Conservation (phyloP, 2,797 vertebrate genomes). For the Muraenolepis orangiensis region DNA sequence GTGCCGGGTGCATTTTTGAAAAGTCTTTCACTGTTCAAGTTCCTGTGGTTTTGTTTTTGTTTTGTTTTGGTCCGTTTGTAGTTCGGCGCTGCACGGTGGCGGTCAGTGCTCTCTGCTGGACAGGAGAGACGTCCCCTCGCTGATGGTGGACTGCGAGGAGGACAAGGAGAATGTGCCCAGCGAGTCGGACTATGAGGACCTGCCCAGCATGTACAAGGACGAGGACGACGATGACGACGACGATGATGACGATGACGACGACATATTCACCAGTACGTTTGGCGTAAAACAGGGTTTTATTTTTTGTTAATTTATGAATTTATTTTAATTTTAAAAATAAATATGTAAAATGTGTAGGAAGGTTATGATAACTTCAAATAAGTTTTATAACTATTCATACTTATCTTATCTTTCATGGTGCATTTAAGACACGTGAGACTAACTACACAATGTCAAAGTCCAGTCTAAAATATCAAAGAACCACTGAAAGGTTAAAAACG, state of each 20-base stretch:
- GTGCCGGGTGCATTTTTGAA: not conserved
- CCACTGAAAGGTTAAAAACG: not conserved
- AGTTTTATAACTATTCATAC: too few species aligned
- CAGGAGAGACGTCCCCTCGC: conserved; percentile 88
- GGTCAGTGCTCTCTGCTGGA: conserved; percentile 82
- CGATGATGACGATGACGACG: conserved; percentile 83
- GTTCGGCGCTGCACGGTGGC: conserved; percentile 80
- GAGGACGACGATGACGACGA: conserved; percentile 89
- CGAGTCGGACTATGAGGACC: conserved; percentile 90
- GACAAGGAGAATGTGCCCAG: conserved; percentile 99
- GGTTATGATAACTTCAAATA: not conserved
- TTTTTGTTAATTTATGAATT: not conserved
- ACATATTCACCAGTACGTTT: conserved; percentile 90
- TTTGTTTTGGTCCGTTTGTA: conserved; percentile 35
- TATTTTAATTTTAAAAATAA: too few species aligned
- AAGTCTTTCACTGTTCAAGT: not conserved
- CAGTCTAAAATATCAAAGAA: not conserved
- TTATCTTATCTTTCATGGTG: too few species aligned
- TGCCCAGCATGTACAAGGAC: conserved; percentile 90
- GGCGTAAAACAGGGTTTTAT: not conserved
- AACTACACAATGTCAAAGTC: not conserved
- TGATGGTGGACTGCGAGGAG: conserved; percentile 93
- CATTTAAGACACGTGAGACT: not conserved
- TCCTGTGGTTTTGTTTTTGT: too few species aligned
- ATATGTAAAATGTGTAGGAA: too few species aligned